Evolutionary conservation across 1,140 invertebrate genomes (phyloP), one percentile per base, ranked within the genome.

Genomic region (Drosophila tani): DNA sequence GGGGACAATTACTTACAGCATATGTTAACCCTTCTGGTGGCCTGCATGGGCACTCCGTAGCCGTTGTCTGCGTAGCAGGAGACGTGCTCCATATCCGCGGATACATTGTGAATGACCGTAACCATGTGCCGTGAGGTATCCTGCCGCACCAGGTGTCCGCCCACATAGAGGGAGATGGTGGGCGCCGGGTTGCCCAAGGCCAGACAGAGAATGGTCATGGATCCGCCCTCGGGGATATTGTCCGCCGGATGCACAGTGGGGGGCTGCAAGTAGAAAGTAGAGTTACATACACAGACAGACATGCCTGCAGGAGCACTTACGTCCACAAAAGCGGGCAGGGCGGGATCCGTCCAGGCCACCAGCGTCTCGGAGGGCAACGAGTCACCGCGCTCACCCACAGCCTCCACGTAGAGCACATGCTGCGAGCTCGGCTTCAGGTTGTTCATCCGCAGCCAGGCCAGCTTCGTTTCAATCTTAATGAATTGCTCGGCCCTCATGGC

Each of bases 61-160:
- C 96, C 96, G 91, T 97, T 97, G 93, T 97, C 96, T 1, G 96
- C 97, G 91, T 97, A 97, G 92, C 97, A 97, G 1, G 96, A 96
- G 46, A 97, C 96, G 79, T 96, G 95, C 84, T 96, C 95, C 95
- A 97, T 97, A 91, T 97, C 96, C 6, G 95, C 93, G 0, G 96
- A 96, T 2, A 97, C 96, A 91, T 97, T 97, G 78, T 96, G 95
- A 49, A 97, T 95, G 12, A 96, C 95, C 0, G 96, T 96, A 12
- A 97, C 96, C 95, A 97, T 96, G 91, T 97, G 96, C 3, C 96
- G 94, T 0, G 96, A 96, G 21, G 95, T 95, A 66, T 97, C 96
- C 93, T 96, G 95, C 11, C 96, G 93, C 15, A 97, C 95, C 6
- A 97, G 93, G 67, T 96, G 94, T 41, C 96, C 96, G 50, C 91